Conservation (phyloP, 2,113 vertebrate genomes). For the Nothocercus nigrocapillus region DNA sequence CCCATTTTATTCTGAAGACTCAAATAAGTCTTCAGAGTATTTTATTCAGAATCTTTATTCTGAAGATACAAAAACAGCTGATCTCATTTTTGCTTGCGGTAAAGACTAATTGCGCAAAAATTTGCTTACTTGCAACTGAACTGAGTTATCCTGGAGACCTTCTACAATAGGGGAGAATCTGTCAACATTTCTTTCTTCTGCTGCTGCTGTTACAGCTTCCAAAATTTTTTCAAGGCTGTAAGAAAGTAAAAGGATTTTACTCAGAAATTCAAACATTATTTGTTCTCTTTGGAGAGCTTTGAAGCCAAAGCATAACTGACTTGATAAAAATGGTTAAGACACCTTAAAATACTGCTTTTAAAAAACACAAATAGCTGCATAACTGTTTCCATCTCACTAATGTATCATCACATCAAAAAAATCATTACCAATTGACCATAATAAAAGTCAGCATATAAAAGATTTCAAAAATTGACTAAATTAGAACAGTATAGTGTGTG, state of each 20-base stretch:
- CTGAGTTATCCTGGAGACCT: conserved; percentile 89
- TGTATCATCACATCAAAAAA: background rate
- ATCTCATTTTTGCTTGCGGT: background rate
- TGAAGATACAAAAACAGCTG: background rate
- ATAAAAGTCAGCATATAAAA: background rate
- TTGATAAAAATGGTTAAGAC: background rate
- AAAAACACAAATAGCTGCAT: background rate
- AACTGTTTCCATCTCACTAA: background rate
- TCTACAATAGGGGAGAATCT: conserved; percentile 92
- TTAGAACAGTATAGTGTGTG: background rate
- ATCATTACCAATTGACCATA: background rate
- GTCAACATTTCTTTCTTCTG: conserved; percentile 85
- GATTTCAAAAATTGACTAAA: background rate
- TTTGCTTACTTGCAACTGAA: conserved; percentile 90
- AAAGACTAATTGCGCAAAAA: background rate
- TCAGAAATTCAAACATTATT: background rate
- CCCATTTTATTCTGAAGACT: background rate
- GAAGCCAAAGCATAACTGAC: background rate
- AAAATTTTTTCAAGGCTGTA: conserved; percentile 95
- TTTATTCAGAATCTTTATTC: too few relatives aligned
- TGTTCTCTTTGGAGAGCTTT: background rate
- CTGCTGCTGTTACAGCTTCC: conserved; percentile 91
- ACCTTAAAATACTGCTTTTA: background rate
- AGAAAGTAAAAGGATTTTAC: conserved; percentile 26
- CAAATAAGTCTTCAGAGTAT: too few relatives aligned